Conservation (phyloP, 2,888 invertebrate genomes). For the Ennomos quercinarius region DNA sequence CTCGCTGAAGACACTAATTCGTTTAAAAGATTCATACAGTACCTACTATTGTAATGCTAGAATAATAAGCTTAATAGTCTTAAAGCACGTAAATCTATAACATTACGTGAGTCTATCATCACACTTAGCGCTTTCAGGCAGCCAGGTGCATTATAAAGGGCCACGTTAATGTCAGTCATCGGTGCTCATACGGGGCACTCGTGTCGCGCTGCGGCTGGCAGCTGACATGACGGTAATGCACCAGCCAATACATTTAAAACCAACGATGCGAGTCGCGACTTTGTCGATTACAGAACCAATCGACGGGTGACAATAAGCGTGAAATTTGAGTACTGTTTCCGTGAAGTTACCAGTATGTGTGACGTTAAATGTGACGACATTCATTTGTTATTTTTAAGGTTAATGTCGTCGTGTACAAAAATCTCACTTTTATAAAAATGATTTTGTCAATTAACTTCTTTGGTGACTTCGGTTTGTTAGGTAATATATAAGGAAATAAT, state of each 20-base stretch:
- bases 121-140: conserved; percentile 12
- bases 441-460: no score
- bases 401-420: neutral
- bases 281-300: conserved; percentile 69
- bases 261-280: conserved; percentile 67
- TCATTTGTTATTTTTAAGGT: conserved; percentile 1
- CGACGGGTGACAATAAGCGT: conserved; percentile 68
- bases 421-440: no score
- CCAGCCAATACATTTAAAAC: conserved; percentile 69
- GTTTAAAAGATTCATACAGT: no score
- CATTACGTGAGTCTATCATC: conserved; percentile 8
- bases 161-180: conserved; percentile 55
- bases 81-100: neutral
- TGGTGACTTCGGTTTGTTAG: no score
- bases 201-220: conserved; percentile 56
- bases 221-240: conserved; percentile 61
- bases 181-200: conserved; percentile 41
- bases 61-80: no score
- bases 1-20: no score
- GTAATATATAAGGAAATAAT: no score
- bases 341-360: conserved; percentile 14
- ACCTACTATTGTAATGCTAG: no score
- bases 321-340: conserved; percentile 55
- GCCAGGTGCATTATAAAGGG: conserved; percentile 32
- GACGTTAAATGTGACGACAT: neutral